These are phyloP conservation scores for Pelodytes ibericus DNA, from an alignment of 2,797 vertebrate species.

Conservation along the genomic window DNA sequence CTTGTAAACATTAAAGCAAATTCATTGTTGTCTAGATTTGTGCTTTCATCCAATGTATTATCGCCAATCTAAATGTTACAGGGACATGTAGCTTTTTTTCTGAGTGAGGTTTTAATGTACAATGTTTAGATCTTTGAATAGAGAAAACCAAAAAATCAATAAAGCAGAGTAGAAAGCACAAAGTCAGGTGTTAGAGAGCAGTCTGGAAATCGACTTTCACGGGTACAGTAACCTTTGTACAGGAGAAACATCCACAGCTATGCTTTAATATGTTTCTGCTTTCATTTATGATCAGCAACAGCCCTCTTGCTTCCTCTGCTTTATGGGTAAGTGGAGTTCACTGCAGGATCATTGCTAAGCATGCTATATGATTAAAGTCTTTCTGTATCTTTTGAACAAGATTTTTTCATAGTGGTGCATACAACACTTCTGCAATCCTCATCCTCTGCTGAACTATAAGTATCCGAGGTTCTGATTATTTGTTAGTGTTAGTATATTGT, in stretches of 20 bases:
- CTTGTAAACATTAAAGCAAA: no score
- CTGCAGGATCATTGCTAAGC: background rate
- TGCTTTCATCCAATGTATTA: no score
- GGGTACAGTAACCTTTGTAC: background rate
- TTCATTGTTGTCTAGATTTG: no score
- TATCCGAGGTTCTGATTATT: no score
- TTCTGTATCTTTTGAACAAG: background rate
- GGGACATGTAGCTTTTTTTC: background rate
- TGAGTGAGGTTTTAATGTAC: background rate
- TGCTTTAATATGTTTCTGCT: conserved; percentile 23
- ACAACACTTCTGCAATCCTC: background rate
- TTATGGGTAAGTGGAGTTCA: background rate
- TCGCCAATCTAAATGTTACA: no score
- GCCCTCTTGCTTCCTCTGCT: background rate
- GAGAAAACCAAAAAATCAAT: background rate
- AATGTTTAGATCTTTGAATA: background rate
- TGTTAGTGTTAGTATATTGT: no score
- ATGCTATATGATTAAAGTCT: conserved; percentile 4
- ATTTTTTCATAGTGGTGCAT: background rate
- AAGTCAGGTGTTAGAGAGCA: conserved; percentile 1
- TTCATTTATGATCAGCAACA: conserved; percentile 1
- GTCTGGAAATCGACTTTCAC: background rate
- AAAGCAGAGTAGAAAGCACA: background rate
- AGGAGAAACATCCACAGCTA: background rate
- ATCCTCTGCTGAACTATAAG: background rate